phyloP scores from a whole-genome alignment of 92 coral and sea anemone species.

The Paragorgia papillata region DNA sequence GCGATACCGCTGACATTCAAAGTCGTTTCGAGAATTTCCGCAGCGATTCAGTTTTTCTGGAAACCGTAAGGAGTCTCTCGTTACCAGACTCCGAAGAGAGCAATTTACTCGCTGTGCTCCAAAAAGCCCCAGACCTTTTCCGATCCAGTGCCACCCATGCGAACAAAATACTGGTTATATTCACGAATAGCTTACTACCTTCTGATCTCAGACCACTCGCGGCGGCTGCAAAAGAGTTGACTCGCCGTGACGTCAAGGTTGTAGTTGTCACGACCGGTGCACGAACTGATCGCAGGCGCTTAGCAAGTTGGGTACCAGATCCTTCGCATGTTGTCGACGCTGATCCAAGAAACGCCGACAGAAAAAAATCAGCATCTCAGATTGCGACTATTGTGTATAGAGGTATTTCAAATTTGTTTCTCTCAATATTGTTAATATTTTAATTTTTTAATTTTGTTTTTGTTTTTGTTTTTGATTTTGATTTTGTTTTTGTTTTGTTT shows the following conservation, averaged over 20 bases:
- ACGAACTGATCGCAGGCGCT: slow-evolving; percentile 4
- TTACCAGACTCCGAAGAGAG: slow-evolving; percentile 9
- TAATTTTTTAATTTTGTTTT: too few relatives aligned
- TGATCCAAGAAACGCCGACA: slow-evolving; percentile 17
- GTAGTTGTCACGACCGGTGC: slow-evolving; percentile 31
- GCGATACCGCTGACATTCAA: slow-evolving; percentile 22
- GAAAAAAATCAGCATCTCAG: neutral
- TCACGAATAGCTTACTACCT: slow-evolving; percentile 36
- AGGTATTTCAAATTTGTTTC: slow-evolving; percentile 2
- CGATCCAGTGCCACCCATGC: slow-evolving; percentile 21
- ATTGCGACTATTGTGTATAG: slow-evolving; percentile 14
- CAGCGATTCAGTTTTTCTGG: neutral
- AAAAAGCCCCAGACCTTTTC: slow-evolving; percentile 17
- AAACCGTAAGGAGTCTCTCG: slow-evolving; percentile 15
- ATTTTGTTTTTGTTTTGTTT: too few relatives aligned
- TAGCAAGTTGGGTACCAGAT: slow-evolving; percentile 9
- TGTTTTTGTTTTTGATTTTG: too few relatives aligned
- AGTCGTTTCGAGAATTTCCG: slow-evolving; percentile 34
- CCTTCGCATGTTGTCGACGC: slow-evolving; percentile 13
- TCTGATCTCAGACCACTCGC: slow-evolving; percentile 24
- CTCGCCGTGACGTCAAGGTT: slow-evolving; percentile 14
- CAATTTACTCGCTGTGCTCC: slow-evolving; percentile 8
- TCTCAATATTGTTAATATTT: too few relatives aligned
- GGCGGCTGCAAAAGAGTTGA: slow-evolving; percentile 19
- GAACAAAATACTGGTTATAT: slow-evolving; percentile 32